Evolutionary conservation across 2,888 invertebrate species (phyloP).

Genomic region (Athripsodes cinereus): DNA sequence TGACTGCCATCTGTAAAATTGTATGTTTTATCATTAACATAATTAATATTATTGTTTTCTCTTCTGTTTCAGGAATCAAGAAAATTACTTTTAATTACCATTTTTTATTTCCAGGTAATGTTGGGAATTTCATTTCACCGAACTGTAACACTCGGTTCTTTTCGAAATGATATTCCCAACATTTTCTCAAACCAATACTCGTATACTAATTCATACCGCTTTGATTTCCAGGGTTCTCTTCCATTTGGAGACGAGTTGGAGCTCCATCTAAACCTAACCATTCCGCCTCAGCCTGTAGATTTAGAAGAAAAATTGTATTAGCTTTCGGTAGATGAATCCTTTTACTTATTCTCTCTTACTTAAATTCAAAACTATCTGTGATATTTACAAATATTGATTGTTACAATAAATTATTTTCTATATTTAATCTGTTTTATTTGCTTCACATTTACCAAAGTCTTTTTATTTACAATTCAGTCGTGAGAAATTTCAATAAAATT

Average conservation of each 20-base stretch:
- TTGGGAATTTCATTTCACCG: slow-evolving; percentile 10
- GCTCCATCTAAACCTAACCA: slow-evolving; percentile 60
- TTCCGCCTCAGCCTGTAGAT: slow-evolving; percentile 53
- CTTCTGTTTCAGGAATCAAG: slow-evolving; percentile 18
- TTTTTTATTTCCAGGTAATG: slow-evolving; percentile 16
- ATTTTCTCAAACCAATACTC: slow-evolving; percentile 9
- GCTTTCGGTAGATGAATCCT: neutral
- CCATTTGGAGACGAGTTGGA: slow-evolving; percentile 56
- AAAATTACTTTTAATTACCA: slow-evolving; percentile 4
- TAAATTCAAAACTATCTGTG: slow-evolving; percentile 3
- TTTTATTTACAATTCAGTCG: too few relatives aligned
- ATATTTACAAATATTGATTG: neutral
- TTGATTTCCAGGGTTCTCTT: slow-evolving; percentile 51
- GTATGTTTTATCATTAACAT: neutral
- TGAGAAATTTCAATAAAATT: too few relatives aligned
- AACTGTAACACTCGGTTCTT: neutral
- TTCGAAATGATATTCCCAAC: slow-evolving; percentile 9
- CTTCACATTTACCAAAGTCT: too few relatives aligned
- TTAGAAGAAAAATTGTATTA: slow-evolving; percentile 3
- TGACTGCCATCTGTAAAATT: slow-evolving; percentile 22
- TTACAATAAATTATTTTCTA: neutral
- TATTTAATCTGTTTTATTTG: neutral
- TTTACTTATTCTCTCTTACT: neutral
- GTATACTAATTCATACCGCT: slow-evolving; percentile 41
- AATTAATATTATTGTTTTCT: slow-evolving; percentile 16